Percentiles rank a stretch among this genome's conserved stretches.
Conservation (phyloP, 2,113 vertebrate genomes). For the Cyprinus carpio region DNA sequence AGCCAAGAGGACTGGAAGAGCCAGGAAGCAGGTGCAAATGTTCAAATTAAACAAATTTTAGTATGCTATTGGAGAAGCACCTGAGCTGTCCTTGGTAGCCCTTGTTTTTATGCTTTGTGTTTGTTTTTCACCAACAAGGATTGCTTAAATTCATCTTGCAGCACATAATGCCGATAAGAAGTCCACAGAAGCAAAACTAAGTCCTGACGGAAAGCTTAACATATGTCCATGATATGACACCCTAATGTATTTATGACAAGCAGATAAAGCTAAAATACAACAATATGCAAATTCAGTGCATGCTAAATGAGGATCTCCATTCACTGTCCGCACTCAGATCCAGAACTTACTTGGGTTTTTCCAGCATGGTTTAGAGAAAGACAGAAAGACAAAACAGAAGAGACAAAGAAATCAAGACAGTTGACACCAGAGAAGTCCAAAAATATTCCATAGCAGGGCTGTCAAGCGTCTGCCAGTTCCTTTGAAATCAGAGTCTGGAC, state of each 20-base stretch:
- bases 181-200: not conserved
- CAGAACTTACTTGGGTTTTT: conserved; percentile 13
- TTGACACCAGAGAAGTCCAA: conserved; percentile 11
- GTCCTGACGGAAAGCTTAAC: not conserved
- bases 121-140: not conserved
- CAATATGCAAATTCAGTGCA: conserved; percentile 40
- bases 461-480: conserved; percentile 2
- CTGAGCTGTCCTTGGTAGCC: not conserved
- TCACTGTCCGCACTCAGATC: not conserved
- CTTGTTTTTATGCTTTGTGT: not conserved
- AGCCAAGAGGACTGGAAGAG: not conserved
- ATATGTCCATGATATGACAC: conserved; percentile 7
- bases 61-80: not conserved
- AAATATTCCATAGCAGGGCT: not conserved
- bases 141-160: not conserved
- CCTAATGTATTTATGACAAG: conserved; percentile 22
- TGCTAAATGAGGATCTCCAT: conserved; percentile 29
- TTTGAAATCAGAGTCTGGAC: conserved; percentile 28
- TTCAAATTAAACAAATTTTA: conserved; percentile 16
- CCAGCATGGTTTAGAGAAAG: not conserved
- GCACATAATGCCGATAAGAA: not conserved
- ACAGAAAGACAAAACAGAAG: not conserved
- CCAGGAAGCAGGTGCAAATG: conserved; percentile 1
- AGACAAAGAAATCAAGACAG: not conserved
- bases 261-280: conserved; percentile 25